phyloP scores from a whole-genome alignment of 2,888 invertebrate genomes.

The Pasiphila rectangulata region DNA sequence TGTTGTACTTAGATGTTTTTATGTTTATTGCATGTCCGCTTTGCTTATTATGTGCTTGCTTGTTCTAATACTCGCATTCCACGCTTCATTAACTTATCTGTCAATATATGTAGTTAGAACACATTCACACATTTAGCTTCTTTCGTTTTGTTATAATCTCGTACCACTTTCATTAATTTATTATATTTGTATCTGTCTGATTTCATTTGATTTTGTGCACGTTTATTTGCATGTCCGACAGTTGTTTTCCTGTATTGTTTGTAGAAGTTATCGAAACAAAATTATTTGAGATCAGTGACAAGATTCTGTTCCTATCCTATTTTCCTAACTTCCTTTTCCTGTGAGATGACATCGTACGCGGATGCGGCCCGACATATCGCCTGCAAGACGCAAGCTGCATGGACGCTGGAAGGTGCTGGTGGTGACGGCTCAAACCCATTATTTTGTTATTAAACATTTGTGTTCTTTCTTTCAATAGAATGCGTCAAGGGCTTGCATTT shows the following conservation, averaged over 20 bases:
- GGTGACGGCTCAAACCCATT: constrained; percentile 61
- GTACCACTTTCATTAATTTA: constrained; percentile 27
- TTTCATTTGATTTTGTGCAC: constrained; percentile 78
- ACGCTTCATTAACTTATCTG: constrained; percentile 40
- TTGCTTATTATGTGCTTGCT: constrained; percentile 51
- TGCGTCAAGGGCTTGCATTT: constrained; percentile 83
- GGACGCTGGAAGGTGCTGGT: constrained; percentile 72
- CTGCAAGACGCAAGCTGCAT: constrained; percentile 69
- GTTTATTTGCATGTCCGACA: constrained; percentile 47
- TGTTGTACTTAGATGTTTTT: constrained; percentile 42
- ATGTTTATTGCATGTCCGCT: constrained; percentile 56
- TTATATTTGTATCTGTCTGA: constrained; percentile 47
- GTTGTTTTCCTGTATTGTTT: constrained; percentile 44
- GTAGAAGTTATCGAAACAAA: constrained; percentile 43
- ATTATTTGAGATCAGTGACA: constrained; percentile 80
- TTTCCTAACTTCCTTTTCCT: constrained; percentile 45
- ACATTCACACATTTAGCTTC: constrained; percentile 28
- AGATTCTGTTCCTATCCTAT: constrained; percentile 63
- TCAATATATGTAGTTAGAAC: constrained; percentile 20
- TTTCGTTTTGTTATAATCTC: constrained; percentile 25
- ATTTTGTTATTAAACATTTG: constrained; percentile 56
- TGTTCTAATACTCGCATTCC: constrained; percentile 36
- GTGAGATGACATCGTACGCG: constrained; percentile 55
- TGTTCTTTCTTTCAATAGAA: constrained; percentile 82
- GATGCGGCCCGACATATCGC: constrained; percentile 59